Evolutionary conservation across 2,797 vertebrate genomes (phyloP), one percentile per base, ranked within the genome.

Genomic region (Enoplosus armatus): DNA sequence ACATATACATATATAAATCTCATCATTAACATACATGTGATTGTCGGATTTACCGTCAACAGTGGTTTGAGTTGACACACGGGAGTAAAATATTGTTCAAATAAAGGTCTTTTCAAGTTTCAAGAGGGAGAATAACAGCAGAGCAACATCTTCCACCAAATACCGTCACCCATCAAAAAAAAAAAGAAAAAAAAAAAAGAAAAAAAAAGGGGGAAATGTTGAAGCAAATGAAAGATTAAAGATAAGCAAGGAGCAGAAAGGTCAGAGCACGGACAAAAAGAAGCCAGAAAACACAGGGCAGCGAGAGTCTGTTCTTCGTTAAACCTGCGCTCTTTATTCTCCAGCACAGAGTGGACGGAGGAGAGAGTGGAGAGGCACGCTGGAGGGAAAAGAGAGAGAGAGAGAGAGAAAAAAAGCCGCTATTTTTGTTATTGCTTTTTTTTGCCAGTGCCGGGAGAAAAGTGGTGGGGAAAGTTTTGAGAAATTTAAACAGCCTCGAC

Each of bases 401-500:
- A 58, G 15, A 27, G 5, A 66, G 47, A 68, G 67, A 82, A 82
- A 72, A 29, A 66, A 56, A n/a, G 1, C 15, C 77, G 82, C 76
- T 92, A 91, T 93, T 94, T 93, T 89, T 90, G 80, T 87, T 86
- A 91, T 90, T 85, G 69, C 85, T 88, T 92, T 86, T 85, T 86
- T 76, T 76, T 81, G 68, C 82, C 74, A 55, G 82, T 29, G 77
- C 74, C 85, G 79, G 92, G 90, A 89, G 85, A 92, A 87, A 93
- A 91, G 82, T 67, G 84, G 88, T 80, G 48, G 77, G 84, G 90
- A 91, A 92, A 87, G 86, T 88, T 91, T 89, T 64, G 85, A 84
- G 84, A 91, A 94, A 88, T 87, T 92, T 94, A 95, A 96, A 94
- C 93, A 94, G 87, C 74, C 80, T 80, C 87, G 93, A 95, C 93